Base-by-base conservation (phyloP, 2,797 vertebrate species). In the Acrossocheilus wenchowensis region DNA sequence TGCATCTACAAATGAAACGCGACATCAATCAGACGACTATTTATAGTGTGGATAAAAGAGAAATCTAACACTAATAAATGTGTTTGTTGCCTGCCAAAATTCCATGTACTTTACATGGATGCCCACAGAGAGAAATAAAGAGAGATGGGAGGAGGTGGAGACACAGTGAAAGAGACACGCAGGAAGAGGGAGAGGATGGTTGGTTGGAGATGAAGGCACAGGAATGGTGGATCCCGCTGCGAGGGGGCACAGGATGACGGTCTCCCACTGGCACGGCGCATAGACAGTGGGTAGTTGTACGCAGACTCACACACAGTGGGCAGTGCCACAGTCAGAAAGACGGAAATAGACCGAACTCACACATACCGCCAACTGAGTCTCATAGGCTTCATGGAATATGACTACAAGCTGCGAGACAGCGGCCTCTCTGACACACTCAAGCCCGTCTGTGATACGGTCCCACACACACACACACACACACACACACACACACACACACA, bases 341-440 rank as follows among this genome's bases (percentile, higher is more conserved):
- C 91, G 90, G 87, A 89, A 91, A 86, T 90, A 90, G 84, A 88
- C 80, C 52, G 17, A 82, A 82, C 81, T 80, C 85, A 82, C 77
- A 90, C 83, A 85, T 60, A 68, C 89, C 90, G 93, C 92, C 92
- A 94, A 90, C 90, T 83, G 88, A 88, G 90, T 91, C 92, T 92
- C 82, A 89, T 91, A 89, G 87, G 86, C 91, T 87, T 89, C 89
- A 90, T 87, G 89, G 71, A 90, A 94, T 81, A 88, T 88, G 90
- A 89, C 91, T 89, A 75, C 93, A 94, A 92, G 93, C 92, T 94
- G 93, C 91, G 93, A 94, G 92, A 85, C 66, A 91, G 91, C 90
- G 90, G 92, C 90, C 68, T 91, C 89, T 89, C 90, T 89, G 92
- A 93, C 91, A 93, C 83, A 64, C 86, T 85, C 89, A 17, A 83